Evolutionary conservation across 1,140 invertebrate species (phyloP).

Genomic region (Cherax quadricarinatus): DNA sequence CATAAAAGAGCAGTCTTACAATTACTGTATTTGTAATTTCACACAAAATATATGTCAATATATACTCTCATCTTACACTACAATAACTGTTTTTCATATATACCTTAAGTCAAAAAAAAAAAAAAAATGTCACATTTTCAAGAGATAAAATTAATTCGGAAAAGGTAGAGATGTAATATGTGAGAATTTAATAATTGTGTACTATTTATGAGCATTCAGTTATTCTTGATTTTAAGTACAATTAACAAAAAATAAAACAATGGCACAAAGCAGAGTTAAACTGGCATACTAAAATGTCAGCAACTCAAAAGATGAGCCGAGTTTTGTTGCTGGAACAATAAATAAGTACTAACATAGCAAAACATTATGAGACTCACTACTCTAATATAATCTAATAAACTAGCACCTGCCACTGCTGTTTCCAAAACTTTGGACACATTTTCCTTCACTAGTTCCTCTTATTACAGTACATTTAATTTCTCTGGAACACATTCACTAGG

Average conservation of each 20-base stretch:
- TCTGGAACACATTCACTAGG: too few relatives aligned
- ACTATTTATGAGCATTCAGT: constrained; percentile 27
- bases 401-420: too few relatives aligned
- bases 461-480: too few relatives aligned
- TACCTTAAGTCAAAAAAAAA: background rate
- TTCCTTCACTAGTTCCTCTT: too few relatives aligned
- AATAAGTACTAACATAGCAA: too few relatives aligned
- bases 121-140: background rate
- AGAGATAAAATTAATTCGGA: background rate
- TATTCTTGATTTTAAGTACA: constrained; percentile 32
- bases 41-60: background rate
- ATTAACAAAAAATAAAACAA: background rate
- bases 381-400: too few relatives aligned
- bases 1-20: background rate
- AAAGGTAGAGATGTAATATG: background rate
- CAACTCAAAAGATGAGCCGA: too few relatives aligned
- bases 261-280: background rate
- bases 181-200: constrained; percentile 15
- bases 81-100: background rate
- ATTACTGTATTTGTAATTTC: background rate
- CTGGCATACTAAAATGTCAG: too few relatives aligned
- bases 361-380: too few relatives aligned
- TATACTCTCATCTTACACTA: background rate
- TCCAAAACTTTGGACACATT: too few relatives aligned
- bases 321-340: too few relatives aligned